phyloP scores from a whole-genome alignment of 2,797 vertebrate species.

The Cirrhinus molitorella region DNA sequence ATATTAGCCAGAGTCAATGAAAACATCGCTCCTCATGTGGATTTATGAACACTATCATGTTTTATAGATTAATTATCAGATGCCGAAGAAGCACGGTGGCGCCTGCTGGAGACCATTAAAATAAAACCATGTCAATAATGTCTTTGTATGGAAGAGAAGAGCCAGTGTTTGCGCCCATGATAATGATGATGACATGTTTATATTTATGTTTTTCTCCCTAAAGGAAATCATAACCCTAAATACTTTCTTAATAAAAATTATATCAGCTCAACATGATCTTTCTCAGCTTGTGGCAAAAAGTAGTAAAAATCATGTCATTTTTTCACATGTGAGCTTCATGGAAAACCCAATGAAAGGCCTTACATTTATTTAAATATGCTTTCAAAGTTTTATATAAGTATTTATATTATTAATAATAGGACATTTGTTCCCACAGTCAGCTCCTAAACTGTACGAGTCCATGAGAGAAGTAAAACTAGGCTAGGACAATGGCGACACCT shows the following conservation, averaged over 20 bases:
- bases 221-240: not conserved
- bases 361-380: not conserved
- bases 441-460: not conserved
- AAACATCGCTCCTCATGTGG: not conserved
- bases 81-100: not conserved
- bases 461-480: not conserved
- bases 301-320: not conserved
- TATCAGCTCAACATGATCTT: not conserved
- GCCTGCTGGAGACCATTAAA: not conserved
- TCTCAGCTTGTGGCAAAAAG: not conserved
- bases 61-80: not conserved
- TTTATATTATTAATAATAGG: not conserved
- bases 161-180: not conserved
- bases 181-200: not conserved
- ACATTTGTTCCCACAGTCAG: not conserved
- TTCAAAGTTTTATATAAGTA: not conserved
- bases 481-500: constrained; percentile 11
- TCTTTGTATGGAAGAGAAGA: not conserved
- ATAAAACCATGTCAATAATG: constrained; percentile 6
- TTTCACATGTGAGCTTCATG: not conserved
- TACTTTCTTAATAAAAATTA: not conserved
- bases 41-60: constrained; percentile 1
- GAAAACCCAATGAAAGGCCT: not conserved
- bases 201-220: not conserved
- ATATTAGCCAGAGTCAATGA: not conserved